phyloP scores from a whole-genome alignment of 2,113 vertebrate species.

The Melanerpes formicivorus region DNA sequence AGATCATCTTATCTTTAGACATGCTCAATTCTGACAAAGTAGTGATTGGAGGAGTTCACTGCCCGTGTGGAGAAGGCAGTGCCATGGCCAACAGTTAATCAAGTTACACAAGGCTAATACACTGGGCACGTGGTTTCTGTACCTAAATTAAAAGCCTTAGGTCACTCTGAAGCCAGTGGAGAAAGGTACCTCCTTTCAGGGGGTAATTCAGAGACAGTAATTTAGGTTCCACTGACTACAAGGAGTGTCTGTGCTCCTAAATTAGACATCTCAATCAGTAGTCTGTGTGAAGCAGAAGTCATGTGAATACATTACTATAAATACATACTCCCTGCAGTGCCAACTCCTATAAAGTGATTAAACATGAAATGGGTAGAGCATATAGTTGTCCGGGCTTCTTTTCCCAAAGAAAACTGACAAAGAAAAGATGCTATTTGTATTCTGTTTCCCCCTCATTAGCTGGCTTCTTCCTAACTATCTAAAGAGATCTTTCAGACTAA shows the following conservation, averaged over 20 bases:
- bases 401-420: background rate
- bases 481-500: background rate
- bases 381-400: background rate
- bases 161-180: accelerated
- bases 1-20: background rate
- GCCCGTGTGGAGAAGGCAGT: background rate
- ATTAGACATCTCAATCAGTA: slow-evolving; percentile 26
- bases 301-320: slow-evolving; percentile 1
- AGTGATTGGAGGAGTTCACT: background rate
- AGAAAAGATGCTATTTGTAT: background rate
- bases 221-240: background rate
- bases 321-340: background rate
- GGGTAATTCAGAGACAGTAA: background rate
- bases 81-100: background rate
- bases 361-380: background rate
- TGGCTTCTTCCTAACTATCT: background rate
- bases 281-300: background rate
- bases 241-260: background rate
- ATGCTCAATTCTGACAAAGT: background rate
- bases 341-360: background rate
- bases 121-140: accelerated
- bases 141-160: background rate
- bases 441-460: background rate
- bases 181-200: background rate
- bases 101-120: background rate